phyloP scores from a whole-genome alignment of 2,888 invertebrate species.

The Theodoxus fluviatilis region DNA sequence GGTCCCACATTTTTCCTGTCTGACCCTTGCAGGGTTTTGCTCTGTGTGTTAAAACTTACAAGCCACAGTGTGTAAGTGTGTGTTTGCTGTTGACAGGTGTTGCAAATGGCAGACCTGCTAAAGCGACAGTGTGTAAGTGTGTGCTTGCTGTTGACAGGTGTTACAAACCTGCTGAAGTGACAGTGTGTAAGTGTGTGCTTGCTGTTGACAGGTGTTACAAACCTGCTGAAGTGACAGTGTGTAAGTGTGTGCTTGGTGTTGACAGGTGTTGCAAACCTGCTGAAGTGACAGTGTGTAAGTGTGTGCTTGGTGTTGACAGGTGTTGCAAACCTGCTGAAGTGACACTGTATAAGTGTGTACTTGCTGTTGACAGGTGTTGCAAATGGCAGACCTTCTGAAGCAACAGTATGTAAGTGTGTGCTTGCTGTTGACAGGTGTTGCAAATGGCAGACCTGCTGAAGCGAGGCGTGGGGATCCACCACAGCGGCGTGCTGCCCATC shows the following conservation, averaged over 20 bases:
- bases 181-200: not conserved
- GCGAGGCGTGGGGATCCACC: constrained; percentile 95
- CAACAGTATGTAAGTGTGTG: not conserved
- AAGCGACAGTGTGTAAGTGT: constrained; percentile 68
- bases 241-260: not conserved
- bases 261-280: no score
- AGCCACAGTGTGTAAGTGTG: not conserved
- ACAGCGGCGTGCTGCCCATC: constrained; percentile 96
- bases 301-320: constrained; percentile 61
- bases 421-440: constrained; percentile 67
- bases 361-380: constrained; percentile 68
- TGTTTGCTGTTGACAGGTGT: constrained; percentile 66
- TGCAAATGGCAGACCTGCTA: constrained; percentile 74
- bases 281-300: no score
- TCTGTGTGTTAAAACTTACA: no score
- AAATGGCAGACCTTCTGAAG: constrained; percentile 77
- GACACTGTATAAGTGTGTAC: no score
- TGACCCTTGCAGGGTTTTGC: no score
- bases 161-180: no score
- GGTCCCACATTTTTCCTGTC: no score
- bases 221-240: no score
- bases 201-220: constrained; percentile 68
- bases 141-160: no score
- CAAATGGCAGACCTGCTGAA: constrained; percentile 75
- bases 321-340: no score